Percentiles rank a stretch among this genome's conserved stretches.
Evolutionary conservation across 2,113 vertebrate genomes (phyloP).

Genomic region (Carassius auratus): DNA sequence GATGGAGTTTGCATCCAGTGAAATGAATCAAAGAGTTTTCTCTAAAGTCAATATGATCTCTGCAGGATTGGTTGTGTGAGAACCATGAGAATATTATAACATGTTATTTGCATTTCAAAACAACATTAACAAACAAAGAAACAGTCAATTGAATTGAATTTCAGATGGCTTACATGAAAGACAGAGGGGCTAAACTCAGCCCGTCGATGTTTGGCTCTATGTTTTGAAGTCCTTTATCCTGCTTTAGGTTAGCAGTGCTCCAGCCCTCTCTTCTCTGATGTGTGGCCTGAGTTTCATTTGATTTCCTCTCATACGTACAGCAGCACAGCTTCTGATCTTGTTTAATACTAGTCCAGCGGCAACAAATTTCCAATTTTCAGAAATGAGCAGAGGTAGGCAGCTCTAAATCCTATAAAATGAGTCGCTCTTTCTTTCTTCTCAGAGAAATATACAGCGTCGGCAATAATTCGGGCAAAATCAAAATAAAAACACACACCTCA

Average conservation of each 20-base stretch:
- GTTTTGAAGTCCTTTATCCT: constrained; percentile 32
- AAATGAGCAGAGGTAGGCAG: constrained; percentile 66
- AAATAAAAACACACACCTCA: constrained; percentile 47
- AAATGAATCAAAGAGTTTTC: background rate
- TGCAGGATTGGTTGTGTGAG: background rate
- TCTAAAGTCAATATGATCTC: background rate
- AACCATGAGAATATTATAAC: background rate
- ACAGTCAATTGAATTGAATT: constrained; percentile 4
- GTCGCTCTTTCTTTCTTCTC: constrained; percentile 23
- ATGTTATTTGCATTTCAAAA: constrained; percentile 11
- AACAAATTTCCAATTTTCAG: constrained; percentile 74
- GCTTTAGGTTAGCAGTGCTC: constrained; percentile 22
- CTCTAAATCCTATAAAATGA: constrained; percentile 33
- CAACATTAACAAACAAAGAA: constrained; percentile 20
- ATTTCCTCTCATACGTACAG: constrained; percentile 77
- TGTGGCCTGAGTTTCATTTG: constrained; percentile 72
- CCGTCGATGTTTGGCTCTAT: background rate
- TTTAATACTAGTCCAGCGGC: constrained; percentile 79
- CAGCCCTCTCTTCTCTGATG: constrained; percentile 52
- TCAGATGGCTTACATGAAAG: constrained; percentile 21
- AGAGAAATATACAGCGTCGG: constrained; percentile 22
- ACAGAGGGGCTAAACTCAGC: background rate
- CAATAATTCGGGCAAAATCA: constrained; percentile 36
- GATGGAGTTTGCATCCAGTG: background rate
- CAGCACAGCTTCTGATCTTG: constrained; percentile 75